Percentiles rank a stretch among this genome's conserved stretches.
Evolutionary conservation across 1,140 invertebrate species (phyloP).

Genomic region (Rhopalosiphum maidis): DNA sequence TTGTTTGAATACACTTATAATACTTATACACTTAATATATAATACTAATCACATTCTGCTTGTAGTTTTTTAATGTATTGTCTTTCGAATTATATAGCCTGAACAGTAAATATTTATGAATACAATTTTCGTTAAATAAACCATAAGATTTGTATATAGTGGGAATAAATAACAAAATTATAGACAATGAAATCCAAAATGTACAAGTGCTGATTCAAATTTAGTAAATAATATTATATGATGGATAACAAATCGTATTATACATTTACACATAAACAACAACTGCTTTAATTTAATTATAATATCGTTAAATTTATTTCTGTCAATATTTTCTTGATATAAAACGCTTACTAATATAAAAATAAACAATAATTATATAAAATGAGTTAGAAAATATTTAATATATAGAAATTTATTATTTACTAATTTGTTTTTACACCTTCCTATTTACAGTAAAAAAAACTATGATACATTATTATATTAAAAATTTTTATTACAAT

Average conservation of each 20-base stretch:
- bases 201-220: background rate
- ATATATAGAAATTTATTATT: no score
- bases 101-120: background rate
- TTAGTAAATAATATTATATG: background rate
- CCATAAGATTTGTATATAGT: background rate
- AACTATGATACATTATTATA: background rate
- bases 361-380: no score
- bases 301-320: background rate
- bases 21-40: background rate
- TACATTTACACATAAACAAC: background rate
- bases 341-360: no score
- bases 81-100: background rate
- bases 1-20: slow-evolving; percentile 3
- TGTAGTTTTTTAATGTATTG: slow-evolving; percentile 21
- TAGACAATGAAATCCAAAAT: background rate
- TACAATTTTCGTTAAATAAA: background rate
- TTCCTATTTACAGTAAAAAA: background rate
- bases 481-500: background rate
- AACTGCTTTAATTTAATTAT: background rate
- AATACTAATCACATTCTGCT: slow-evolving; percentile 10
- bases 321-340: no score
- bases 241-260: background rate
- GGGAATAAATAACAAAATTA: background rate
- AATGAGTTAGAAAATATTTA: no score
- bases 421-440: no score